Base-by-base conservation (phyloP, 2,888 invertebrate genomes). In the Hymenopus coronatus region DNA sequence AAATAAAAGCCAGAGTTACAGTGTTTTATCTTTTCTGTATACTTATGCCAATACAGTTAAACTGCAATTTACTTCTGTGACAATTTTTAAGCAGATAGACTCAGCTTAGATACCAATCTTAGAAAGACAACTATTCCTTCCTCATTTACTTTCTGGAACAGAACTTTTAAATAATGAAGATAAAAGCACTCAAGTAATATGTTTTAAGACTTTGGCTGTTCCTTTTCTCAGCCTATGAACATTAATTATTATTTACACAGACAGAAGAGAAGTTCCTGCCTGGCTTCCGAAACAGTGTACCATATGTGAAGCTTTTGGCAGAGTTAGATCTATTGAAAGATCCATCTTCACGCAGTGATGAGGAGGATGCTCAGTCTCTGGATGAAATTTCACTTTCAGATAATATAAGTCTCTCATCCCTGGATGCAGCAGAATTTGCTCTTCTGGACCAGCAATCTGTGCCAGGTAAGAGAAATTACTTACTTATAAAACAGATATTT, bases 241-340 rank as follows among this genome's bases (percentile, higher is more conserved):
- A 40, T 12, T 12, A 40, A 9, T 70, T 9, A 40, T 40, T 25
- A 70, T 70, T 70, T 85, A 90, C 93, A 33, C 93, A 94, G 91
- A 94, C 93, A 85, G 95, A 96, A 88, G 95, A 95, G 40, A 94
- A 94, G 89, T 96, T 95, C 92, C 93, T 96, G 88, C 95, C 95
- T 1, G 94, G 95, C 0, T 97, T 97, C 92, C 95, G 96, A 90
- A 94, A 95, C 91, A 96, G 96, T 90, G 93, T 94, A 89, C 94
- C 95, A 0, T 97, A 97, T 92, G 93, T 96, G 8, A 96, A 96
- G 92, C 94, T 97, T 89, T 93, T 97, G 84, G 95, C 96, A 86
- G 97, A 97, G 91, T 92, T 97, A 86, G 97, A 97, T 93, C 93
- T 96, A 88, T 91, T 96, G 46, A 95, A 95, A 90, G 95, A 96